Percentiles rank a stretch among this genome's conserved stretches.
These are phyloP conservation scores for Bovichtus variegatus DNA, from an alignment of 2,797 vertebrate species.

Conservation along the genomic window DNA sequence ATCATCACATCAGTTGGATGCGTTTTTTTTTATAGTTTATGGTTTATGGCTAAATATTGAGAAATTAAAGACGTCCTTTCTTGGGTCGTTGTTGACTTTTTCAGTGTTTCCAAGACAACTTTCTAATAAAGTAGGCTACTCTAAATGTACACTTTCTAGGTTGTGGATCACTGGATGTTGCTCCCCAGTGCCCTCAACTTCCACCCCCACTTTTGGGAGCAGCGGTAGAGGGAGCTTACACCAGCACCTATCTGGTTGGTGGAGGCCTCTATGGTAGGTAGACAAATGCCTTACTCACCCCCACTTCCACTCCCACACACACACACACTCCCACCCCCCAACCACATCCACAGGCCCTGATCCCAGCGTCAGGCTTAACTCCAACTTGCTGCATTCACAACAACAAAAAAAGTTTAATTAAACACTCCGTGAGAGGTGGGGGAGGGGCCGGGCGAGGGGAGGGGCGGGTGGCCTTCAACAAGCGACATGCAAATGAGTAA, in stretches of 20 bases:
- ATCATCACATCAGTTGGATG: too few species aligned
- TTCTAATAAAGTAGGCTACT: neutral
- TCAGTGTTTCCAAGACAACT: neutral
- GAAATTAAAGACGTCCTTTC: neutral
- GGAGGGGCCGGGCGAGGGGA: neutral
- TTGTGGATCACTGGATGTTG: slow-evolving; percentile 58
- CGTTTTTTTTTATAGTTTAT: too few species aligned
- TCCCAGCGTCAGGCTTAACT: slow-evolving; percentile 57
- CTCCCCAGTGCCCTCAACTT: slow-evolving; percentile 8
- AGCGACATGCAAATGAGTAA: slow-evolving; percentile 50
- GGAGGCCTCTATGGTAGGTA: slow-evolving; percentile 51
- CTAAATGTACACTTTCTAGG: neutral
- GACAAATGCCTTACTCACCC: slow-evolving; percentile 56
- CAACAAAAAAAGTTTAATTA: slow-evolving; percentile 75
- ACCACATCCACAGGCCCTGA: slow-evolving; percentile 1
- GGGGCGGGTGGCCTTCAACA: neutral
- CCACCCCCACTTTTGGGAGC: slow-evolving; percentile 51
- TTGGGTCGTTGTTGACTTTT: neutral
- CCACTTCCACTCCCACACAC: slow-evolving; percentile 21
- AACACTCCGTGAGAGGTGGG: slow-evolving; percentile 35
- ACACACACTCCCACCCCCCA: slow-evolving; percentile 26
- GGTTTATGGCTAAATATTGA: too few species aligned
- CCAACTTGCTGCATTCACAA: slow-evolving; percentile 66
- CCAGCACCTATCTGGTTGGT: slow-evolving; percentile 60
- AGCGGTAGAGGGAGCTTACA: slow-evolving; percentile 48